These are phyloP conservation scores for Maniola hyperantus DNA, from an alignment of 2,888 invertebrate species.

Conservation along the genomic window DNA sequence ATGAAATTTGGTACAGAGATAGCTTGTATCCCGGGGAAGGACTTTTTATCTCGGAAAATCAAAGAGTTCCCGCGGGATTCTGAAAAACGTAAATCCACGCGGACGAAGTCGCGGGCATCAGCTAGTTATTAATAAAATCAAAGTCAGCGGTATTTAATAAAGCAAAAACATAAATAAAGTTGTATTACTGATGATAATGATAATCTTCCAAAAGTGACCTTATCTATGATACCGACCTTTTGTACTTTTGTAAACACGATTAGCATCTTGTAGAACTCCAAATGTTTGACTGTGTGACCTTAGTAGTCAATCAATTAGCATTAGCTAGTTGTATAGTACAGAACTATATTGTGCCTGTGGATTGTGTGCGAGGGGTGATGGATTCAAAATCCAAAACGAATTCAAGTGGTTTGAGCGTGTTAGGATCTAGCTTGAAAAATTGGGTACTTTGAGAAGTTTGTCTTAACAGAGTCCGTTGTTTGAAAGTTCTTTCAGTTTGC, in stretches of 20 bases:
- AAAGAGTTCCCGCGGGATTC: no score
- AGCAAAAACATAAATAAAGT: no score
- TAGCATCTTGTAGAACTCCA: constrained; percentile 31
- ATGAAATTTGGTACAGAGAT: no score
- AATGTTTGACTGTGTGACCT: constrained; percentile 23
- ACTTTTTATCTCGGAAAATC: no score
- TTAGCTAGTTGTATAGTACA: constrained; percentile 16
- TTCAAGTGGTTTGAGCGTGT: constrained; percentile 46
- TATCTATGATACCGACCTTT: constrained; percentile 27
- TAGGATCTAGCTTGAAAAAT: constrained; percentile 52
- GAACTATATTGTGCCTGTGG: constrained; percentile 15
- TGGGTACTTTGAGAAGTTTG: constrained; percentile 44
- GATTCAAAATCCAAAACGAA: constrained; percentile 44
- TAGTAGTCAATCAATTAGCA: constrained; percentile 9
- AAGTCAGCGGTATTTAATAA: no score
- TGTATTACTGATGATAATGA: not conserved
- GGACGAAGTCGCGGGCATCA: no score
- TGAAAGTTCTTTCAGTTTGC: no score
- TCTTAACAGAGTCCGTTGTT: not conserved
- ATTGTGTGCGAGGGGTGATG: constrained; percentile 40
- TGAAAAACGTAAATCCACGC: no score
- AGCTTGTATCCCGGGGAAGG: no score
- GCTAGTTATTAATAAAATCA: no score
- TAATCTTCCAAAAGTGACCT: not conserved
- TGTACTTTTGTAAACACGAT: constrained; percentile 36